phyloP scores from a whole-genome alignment of 2,797 vertebrate genomes.

The Cirrhinus molitorella region DNA sequence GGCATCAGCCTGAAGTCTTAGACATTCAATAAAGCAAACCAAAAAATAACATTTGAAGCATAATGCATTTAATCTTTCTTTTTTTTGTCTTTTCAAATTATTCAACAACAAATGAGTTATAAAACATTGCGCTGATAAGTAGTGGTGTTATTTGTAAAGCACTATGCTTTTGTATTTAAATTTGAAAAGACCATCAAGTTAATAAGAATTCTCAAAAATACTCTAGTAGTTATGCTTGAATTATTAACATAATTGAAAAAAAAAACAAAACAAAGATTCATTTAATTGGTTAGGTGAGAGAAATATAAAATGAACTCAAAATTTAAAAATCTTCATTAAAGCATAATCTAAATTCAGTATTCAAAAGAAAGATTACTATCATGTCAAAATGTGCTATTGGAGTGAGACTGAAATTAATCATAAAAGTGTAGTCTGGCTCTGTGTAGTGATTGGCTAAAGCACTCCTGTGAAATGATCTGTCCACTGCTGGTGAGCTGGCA shows the following conservation, averaged over 20 bases:
- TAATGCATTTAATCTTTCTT: background rate
- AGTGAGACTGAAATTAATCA: slow-evolving; percentile 15
- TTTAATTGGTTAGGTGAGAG: slow-evolving; percentile 5
- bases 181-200: background rate
- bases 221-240: background rate
- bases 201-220: background rate
- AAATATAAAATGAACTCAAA: slow-evolving; percentile 7
- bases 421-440: slow-evolving; percentile 52
- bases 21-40: background rate
- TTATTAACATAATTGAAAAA: background rate
- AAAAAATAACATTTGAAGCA: background rate
- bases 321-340: slow-evolving; percentile 2
- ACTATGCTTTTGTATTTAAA: background rate
- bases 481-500: slow-evolving; percentile 50
- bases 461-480: slow-evolving; percentile 52
- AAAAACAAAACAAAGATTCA: background rate
- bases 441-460: slow-evolving; percentile 67
- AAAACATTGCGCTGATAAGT: background rate
- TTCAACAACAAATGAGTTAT: background rate
- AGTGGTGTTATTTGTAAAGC: background rate
- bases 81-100: background rate
- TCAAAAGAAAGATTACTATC: background rate
- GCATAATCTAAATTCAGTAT: background rate
- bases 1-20: background rate
- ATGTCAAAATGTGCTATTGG: slow-evolving; percentile 34